Base-by-base conservation (phyloP, 2,797 vertebrate species). In the Pantherophis alleghaniensis region DNA sequence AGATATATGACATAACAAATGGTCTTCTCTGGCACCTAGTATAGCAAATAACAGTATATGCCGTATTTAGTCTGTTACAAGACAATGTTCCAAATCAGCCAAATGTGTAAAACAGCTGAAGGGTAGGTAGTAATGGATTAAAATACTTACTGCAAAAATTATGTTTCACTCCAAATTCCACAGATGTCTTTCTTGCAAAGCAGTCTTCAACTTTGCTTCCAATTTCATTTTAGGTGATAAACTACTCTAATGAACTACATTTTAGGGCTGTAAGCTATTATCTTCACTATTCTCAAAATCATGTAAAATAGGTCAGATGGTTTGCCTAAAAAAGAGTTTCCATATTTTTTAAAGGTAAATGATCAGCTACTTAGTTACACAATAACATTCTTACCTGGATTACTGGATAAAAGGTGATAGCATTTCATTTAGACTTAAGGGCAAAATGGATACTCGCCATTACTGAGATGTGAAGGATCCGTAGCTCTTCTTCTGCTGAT, bases 401-500 rank as follows among this genome's bases (percentile, higher is more conserved):
- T 88, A 57, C 13, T 9, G 22, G 20, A 28, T 7, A 32, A 18
- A 32, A 13, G 18, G 6, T 51, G 32, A 22, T 1, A 32, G 20
- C 6, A 88, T 86, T 86, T 63, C 3, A 18, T 83, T 53, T 53
- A 61, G 51, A 91, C 28, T 10, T 26, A 24, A 88, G 10, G 6
- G 51, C 0, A 28, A 89, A 5, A 0, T 12, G 22, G 9, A 20
- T 87, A 95, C 97, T 1, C 98, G 99, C 99, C 99, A 99, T 99
- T 95, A 99, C 99, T 0, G 99, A 99, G 96, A 99, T 99, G 96
- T 99, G 99, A 79, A 99, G 98, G 96, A 99, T 99, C 93, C 99
- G 98, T 51, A 99, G 98, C 93, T 99, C 99, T 92, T 99, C 99
- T 92, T 99, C 99, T 0, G 99, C 98, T 0, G 99, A 98, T 90